Evolutionary conservation across 1,140 invertebrate genomes (phyloP), one percentile per base, ranked within the genome.

Genomic region (Drosophila bocqueti): DNA sequence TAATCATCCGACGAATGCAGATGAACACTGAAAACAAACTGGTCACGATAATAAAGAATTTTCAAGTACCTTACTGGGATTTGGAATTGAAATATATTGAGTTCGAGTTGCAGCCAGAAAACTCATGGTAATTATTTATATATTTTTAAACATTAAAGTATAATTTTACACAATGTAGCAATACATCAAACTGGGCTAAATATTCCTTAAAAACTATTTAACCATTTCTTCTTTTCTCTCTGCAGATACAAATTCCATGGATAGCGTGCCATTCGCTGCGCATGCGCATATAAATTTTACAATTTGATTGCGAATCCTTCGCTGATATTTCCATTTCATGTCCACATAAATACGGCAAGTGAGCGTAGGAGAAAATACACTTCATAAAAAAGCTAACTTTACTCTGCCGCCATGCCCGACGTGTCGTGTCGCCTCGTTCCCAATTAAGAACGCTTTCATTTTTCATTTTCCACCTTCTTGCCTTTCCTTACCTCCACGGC

Each of bases 391-490:
- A 62, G 38, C 45, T 29, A 50, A 81, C 65, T 79, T 83, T 75
- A 69, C 64, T 68, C 64, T 82, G 75, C 47, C 29, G 50, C 21
- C 57, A 10, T 65, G 62, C 40, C 73, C 50, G 31, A 8, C 59
- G 26, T 65, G 55, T 42, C 73, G 73, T 58, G 71, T 73, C 69
- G 68, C 34, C 34, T 58, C 83, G 55, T 29, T 83, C 73, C 84
- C 84, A 87, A 87, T 87, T 87, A 87, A 87, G 84, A 87, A 87
- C 84, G 84, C 84, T 87, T 87, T 87, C 84, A 84, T 89, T 87
- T 87, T 87, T 76, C 69, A 81, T 67, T 81, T 85, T 81, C 87
- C 63, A 72, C 72, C 82, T 89, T 81, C 82, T 71, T 74, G 67
- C 64, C 67, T 73, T 66, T n/a, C 58, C 36, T 43, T 38, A 29